Evolutionary conservation across 2,888 invertebrate genomes (phyloP).

Genomic region (Epinotia bilunana): DNA sequence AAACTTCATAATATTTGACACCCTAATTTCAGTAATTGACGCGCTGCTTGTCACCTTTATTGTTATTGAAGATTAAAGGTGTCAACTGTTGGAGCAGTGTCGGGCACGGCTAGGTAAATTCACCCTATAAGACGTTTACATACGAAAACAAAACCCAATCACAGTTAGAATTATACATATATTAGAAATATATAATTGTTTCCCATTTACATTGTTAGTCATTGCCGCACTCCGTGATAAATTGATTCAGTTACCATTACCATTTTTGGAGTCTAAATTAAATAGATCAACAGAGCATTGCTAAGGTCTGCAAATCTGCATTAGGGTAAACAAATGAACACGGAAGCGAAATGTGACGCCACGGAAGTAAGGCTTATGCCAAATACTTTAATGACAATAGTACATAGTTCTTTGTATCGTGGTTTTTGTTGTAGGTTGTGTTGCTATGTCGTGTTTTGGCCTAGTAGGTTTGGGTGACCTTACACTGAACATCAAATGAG

Average conservation of each 20-base stretch:
- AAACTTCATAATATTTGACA: too few species aligned
- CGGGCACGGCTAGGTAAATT: too few species aligned
- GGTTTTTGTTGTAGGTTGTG: background rate
- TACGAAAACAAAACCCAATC: too few species aligned
- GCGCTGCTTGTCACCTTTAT: too few species aligned
- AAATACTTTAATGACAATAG: background rate
- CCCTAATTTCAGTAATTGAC: too few species aligned
- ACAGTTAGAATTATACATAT: too few species aligned
- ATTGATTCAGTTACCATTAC: conserved; percentile 68
- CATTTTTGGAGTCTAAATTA: conserved; percentile 57
- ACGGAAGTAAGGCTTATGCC: background rate
- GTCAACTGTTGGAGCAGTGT: too few species aligned
- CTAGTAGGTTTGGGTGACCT: conserved; percentile 56
- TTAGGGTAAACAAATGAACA: conserved; percentile 55
- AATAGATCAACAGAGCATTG: conserved; percentile 52
- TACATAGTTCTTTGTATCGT: background rate
- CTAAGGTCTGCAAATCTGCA: conserved; percentile 59
- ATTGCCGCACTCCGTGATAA: conserved; percentile 43
- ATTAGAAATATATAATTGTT: background rate
- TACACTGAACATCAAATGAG: conserved; percentile 53
- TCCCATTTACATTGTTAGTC: background rate
- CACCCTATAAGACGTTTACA: too few species aligned
- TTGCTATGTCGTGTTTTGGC: conserved; percentile 37
- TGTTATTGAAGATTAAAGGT: too few species aligned
- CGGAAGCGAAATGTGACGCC: conserved; percentile 62